These are phyloP conservation scores for Petrosia ficiformis DNA, from an alignment of 37 sponge, comb jelly and placozoan species.

Conservation along the genomic window DNA sequence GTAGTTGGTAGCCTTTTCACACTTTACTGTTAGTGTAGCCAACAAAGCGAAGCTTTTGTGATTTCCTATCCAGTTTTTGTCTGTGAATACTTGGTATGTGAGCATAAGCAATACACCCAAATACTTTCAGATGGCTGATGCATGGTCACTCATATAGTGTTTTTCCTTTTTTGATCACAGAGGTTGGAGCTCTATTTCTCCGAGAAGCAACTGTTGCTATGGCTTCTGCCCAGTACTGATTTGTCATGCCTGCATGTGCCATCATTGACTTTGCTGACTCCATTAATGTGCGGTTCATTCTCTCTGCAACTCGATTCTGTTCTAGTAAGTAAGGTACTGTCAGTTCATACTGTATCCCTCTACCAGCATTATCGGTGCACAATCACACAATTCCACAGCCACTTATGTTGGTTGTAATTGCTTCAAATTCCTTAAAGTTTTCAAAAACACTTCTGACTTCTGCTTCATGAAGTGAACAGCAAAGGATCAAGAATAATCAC, in stretches of 20 bases:
- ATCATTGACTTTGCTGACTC: conserved; percentile 9
- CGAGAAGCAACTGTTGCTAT: conserved; percentile 34
- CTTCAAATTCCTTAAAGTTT: conserved; percentile 24
- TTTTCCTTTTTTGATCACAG: neutral
- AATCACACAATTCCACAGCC: neutral
- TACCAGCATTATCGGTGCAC: conserved; percentile 17
- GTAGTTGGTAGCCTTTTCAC: conserved; percentile 13
- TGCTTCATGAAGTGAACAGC: conserved; percentile 18
- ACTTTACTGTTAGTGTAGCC: conserved; percentile 3
- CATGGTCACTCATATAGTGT: neutral
- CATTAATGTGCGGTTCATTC: conserved; percentile 7
- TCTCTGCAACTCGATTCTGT: conserved; percentile 5
- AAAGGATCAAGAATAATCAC: conserved; percentile 20
- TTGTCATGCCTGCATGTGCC: conserved; percentile 36
- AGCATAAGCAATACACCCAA: conserved; percentile 10
- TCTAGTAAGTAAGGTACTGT: conserved; percentile 13
- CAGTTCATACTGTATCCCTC: conserved; percentile 23
- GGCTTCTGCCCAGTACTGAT: conserved; percentile 53
- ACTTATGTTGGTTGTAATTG: neutral
- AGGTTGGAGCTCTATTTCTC: conserved; percentile 40
- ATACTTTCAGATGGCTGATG: neutral
- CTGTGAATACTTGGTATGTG: conserved; percentile 2
- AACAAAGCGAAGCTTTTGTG: conserved; percentile 9
- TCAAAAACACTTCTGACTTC: conserved; percentile 10
- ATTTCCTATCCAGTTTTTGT: neutral